phyloP scores from a whole-genome alignment of 2,113 vertebrate species.

The Brachyistius frenatus region DNA sequence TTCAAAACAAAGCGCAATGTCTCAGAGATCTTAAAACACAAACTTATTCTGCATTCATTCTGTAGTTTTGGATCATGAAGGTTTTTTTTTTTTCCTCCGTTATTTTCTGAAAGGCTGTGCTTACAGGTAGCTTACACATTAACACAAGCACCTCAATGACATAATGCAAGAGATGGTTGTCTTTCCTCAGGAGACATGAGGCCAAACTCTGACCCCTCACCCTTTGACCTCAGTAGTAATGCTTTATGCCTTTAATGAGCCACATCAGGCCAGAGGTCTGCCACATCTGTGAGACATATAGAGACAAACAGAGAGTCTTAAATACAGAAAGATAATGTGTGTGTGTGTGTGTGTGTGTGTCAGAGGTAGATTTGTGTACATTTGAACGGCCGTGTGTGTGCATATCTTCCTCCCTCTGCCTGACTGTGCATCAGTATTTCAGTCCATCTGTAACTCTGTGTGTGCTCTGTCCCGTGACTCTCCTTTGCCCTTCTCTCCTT shows the following conservation, averaged over 20 bases:
- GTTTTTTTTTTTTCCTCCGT: background rate
- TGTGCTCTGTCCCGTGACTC: conserved; percentile 28
- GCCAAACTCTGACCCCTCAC: conserved; percentile 13
- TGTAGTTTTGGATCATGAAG: background rate
- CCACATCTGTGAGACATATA: background rate
- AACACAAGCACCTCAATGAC: background rate
- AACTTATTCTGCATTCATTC: conserved; percentile 2
- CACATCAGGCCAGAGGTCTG: background rate
- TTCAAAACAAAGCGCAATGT: conserved; percentile 28
- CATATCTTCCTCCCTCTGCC: conserved; percentile 5
- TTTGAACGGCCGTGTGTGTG: conserved; percentile 15
- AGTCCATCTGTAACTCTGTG: conserved; percentile 31
- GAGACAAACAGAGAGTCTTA: background rate
- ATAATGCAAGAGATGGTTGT: background rate
- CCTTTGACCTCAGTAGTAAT: conserved; percentile 7
- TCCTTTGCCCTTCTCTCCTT: conserved; percentile 32
- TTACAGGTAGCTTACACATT: conserved; percentile 5
- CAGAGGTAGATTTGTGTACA: conserved; percentile 15
- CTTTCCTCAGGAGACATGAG: conserved; percentile 27
- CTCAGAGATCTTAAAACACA: conserved; percentile 1
- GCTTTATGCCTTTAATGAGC: background rate
- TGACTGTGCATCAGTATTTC: conserved; percentile 38
- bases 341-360: background rate
- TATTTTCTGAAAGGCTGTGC: conserved; percentile 7
- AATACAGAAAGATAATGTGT: background rate